phyloP scores from a whole-genome alignment of 2,113 vertebrate species.

The Tetrao urogallus region DNA sequence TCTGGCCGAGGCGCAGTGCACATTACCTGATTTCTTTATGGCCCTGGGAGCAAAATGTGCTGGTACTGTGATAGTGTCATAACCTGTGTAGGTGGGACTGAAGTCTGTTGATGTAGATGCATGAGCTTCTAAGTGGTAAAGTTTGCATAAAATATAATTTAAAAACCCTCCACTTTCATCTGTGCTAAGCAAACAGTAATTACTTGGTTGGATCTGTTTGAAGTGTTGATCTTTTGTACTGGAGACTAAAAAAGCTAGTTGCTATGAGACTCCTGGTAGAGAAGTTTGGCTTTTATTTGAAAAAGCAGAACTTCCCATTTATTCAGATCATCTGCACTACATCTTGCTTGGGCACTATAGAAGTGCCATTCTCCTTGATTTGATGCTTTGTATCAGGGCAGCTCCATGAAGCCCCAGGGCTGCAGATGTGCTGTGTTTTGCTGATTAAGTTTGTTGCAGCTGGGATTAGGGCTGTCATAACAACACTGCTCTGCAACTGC shows the following conservation, averaged over 20 bases:
- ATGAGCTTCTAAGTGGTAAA: background rate
- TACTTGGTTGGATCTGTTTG: background rate
- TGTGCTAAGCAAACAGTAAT: background rate
- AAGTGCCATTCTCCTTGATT: background rate
- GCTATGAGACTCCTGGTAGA: background rate
- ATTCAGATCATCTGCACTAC: background rate
- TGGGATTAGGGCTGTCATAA: background rate
- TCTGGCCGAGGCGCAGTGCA: background rate
- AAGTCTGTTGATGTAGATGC: background rate
- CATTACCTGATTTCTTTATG: background rate
- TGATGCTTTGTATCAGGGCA: background rate
- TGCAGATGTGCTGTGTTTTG: background rate
- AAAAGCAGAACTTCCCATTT: background rate
- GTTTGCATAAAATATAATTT: background rate
- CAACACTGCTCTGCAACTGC: background rate
- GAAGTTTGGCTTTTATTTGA: background rate
- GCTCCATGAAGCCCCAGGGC: background rate
- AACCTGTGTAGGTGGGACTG: background rate
- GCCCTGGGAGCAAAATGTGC: background rate
- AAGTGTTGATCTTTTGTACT: background rate
- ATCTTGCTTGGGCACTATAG: background rate
- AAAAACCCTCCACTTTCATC: background rate
- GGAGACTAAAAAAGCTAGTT: background rate
- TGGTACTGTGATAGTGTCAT: background rate
- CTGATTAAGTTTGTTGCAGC: background rate